phyloP scores from a whole-genome alignment of 2,797 vertebrate genomes.

The Orestias chungarensis region DNA sequence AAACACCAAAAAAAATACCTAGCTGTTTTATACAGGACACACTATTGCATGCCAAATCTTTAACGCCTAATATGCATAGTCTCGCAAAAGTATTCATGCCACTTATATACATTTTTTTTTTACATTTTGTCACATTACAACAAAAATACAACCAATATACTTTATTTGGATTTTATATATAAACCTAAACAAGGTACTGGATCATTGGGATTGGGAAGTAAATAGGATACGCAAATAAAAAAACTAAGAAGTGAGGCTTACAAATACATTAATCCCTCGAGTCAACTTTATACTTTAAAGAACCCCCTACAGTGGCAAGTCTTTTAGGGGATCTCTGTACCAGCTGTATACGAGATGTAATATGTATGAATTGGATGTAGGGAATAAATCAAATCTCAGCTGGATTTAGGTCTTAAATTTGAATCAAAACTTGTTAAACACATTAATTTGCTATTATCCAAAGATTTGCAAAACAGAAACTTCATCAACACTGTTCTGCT shows the following conservation, averaged over 20 bases:
- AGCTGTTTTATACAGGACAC: slow-evolving; percentile 10
- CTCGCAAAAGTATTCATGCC: background rate
- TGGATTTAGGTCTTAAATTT: too few species aligned
- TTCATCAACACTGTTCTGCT: too few species aligned
- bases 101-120: background rate
- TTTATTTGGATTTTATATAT: background rate
- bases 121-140: background rate
- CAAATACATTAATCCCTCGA: background rate
- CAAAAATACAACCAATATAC: background rate
- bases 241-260: background rate
- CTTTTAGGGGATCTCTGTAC: background rate
- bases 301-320: background rate
- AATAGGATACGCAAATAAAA: background rate
- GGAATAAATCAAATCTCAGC: background rate
- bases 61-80: slow-evolving; percentile 12
- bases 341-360: background rate
- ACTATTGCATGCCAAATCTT: slow-evolving; percentile 40
- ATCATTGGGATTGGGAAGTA: background rate
- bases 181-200: background rate
- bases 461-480: too few species aligned
- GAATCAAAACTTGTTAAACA: too few species aligned
- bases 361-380: background rate
- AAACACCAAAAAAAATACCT: slow-evolving; percentile 18
- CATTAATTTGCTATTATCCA: too few species aligned
- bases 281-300: background rate